phyloP scores from a whole-genome alignment of 2,888 invertebrate genomes.

The Caenorhabditis macrosperma region DNA sequence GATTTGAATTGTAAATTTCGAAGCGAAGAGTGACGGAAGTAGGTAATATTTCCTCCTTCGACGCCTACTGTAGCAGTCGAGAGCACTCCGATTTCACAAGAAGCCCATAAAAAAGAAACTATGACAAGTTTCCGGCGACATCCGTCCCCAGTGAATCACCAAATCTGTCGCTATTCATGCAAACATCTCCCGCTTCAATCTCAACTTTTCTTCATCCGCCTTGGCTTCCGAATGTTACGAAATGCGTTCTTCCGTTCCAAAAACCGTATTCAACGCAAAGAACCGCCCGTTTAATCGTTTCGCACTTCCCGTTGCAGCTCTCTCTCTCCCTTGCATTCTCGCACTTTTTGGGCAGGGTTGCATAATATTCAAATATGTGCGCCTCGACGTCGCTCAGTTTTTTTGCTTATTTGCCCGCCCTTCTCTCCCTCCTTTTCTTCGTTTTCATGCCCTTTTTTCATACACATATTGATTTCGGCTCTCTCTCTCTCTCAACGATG shows the following conservation, averaged over 20 bases:
- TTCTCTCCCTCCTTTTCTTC: constrained; percentile 3
- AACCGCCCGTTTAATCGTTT: constrained; percentile 12
- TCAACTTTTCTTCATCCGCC: neutral
- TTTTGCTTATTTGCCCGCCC: constrained; percentile 34
- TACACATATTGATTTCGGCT: constrained; percentile 26
- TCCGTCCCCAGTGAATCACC: constrained; percentile 37
- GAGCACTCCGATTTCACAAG: too few species aligned
- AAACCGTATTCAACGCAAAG: neutral
- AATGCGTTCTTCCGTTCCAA: neutral
- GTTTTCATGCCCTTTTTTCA: neutral
- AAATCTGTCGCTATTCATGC: constrained; percentile 40
- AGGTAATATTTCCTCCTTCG: too few species aligned
- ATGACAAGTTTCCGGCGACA: neutral
- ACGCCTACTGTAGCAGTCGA: too few species aligned
- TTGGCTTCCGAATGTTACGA: constrained; percentile 20
- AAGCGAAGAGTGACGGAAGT: too few species aligned
- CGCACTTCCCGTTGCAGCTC: constrained; percentile 3
- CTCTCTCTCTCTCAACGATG: neutral
- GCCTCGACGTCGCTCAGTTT: constrained; percentile 12
- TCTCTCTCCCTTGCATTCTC: constrained; percentile 9
- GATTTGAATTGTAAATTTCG: constrained; percentile 1
- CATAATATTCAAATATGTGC: constrained; percentile 45
- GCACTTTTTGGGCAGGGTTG: constrained; percentile 41
- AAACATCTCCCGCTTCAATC: constrained; percentile 7
- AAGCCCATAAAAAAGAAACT: neutral